Percentiles rank a stretch among this genome's conserved stretches.
Conservation (phyloP, 2,113 vertebrate species). For the Gadus macrocephalus region DNA sequence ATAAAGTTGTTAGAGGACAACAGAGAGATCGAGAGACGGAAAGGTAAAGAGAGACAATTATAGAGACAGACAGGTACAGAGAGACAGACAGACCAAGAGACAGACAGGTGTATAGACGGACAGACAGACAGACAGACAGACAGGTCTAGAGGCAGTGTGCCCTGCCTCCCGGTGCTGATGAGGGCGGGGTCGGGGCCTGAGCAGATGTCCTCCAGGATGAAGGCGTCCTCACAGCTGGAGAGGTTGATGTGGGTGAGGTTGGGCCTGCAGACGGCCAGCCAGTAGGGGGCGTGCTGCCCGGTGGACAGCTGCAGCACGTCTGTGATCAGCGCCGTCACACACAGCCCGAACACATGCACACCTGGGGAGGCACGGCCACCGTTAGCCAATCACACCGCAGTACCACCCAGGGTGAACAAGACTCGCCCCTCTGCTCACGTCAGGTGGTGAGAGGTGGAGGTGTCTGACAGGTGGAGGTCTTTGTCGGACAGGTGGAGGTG, state of each 20-base stretch:
- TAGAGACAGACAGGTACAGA: too few relatives aligned
- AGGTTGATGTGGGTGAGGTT: constrained; percentile 93
- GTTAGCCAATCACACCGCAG: neutral
- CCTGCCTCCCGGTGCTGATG: constrained; percentile 90
- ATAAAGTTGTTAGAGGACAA: neutral
- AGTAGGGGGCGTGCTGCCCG: constrained; percentile 93
- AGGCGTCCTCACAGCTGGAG: constrained; percentile 88
- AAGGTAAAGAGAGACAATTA: too few relatives aligned
- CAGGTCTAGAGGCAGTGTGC: neutral
- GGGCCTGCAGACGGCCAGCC: constrained; percentile 96
- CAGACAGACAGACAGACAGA: too few relatives aligned
- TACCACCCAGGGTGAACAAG: too few relatives aligned
- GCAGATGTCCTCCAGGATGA: constrained; percentile 95
- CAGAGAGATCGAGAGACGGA: neutral
- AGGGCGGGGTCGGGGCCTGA: constrained; percentile 84
- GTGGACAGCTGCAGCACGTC: constrained; percentile 96
- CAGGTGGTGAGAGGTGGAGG: too few relatives aligned
- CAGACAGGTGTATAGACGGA: too few relatives aligned
- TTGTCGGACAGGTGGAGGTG: too few relatives aligned
- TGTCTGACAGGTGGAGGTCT: too few relatives aligned
- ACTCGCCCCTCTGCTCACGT: too few relatives aligned
- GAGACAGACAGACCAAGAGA: too few relatives aligned
- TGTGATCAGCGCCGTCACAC: constrained; percentile 93
- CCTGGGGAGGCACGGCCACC: constrained; percentile 63
- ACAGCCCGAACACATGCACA: constrained; percentile 94